Base-by-base conservation (phyloP, 2,888 invertebrate species). In the Troglohyphantes excavatus region DNA sequence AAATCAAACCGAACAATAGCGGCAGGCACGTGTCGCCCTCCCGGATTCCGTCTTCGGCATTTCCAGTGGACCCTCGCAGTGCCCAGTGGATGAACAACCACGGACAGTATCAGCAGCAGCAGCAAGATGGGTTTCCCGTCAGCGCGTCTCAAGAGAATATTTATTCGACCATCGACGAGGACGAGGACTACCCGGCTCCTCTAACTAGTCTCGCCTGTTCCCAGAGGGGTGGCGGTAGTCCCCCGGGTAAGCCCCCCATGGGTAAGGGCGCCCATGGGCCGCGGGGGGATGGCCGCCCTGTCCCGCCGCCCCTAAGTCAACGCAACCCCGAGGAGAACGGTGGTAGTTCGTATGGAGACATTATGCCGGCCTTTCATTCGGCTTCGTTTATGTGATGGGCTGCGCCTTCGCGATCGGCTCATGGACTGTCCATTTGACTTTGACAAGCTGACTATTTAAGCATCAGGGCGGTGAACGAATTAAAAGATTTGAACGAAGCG, bases 111-210 rank as follows among this genome's bases (percentile, higher is more conserved):
- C 72, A 43, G 46, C n/a, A 53, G 2, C 39, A 75, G 9, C 72
- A 61, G 46, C 21, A 61, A 46, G 33, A 65, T 63, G 73, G 26
- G 23, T 82, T 21, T 23, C 86, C 73, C 0, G 21, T 85, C 21
- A 75, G 70, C 39, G 67, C 59, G 61, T 76, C 91, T 46, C 75
- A 83, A 27, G 91, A 90, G 46, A 91, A 91, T 73, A 88, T 91
- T 70, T 91, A 91, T 67, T 90, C 91, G 5, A 90, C 90, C 27
- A 90, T 91, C 19, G 91, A 91, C 19, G 91, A 91, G 19, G 90
- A 88, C 26, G 17, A 53, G 17, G 79, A 79, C 13, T 67, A 73
- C 29, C 75, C 75, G 21, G 27, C 46, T 39, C 59, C 89, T 63
- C 61, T 83, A 68, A 53, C 89, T 83, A 83, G 84, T 83, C 83